Conservation (phyloP, 2,888 invertebrate genomes). For the Uropetala carovei region DNA sequence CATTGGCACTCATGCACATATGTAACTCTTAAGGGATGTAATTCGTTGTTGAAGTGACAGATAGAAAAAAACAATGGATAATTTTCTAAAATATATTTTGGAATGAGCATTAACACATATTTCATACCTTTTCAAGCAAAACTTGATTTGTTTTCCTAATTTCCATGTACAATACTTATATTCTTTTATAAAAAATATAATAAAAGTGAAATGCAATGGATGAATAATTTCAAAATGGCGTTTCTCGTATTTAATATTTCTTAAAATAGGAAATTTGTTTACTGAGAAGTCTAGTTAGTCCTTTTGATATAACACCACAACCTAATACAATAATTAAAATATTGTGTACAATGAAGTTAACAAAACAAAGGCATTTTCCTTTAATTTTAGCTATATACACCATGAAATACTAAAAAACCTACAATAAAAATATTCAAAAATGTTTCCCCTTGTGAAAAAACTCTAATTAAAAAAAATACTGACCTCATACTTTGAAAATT, state of each 20-base stretch:
- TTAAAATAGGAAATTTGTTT: not conserved
- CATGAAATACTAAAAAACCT: not conserved
- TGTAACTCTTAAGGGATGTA: not conserved
- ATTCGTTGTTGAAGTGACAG: not conserved
- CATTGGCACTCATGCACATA: too few species aligned
- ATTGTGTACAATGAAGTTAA: not conserved
- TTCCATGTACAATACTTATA: not conserved
- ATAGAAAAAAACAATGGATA: not conserved
- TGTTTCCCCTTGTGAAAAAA: not conserved
- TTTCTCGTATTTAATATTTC: not conserved
- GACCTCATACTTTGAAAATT: not conserved
- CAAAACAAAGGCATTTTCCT: not conserved
- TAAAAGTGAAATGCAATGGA: not conserved
- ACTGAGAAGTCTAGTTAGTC: not conserved
- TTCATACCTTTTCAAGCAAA: not conserved
- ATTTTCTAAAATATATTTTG: not conserved
- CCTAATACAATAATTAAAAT: not conserved
- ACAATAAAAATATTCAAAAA: not conserved
- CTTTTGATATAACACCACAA: not conserved
- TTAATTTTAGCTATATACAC: not conserved
- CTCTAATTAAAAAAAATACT: not conserved
- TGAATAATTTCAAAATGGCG: not conserved
- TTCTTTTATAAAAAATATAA: not conserved
- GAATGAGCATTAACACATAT: not conserved
- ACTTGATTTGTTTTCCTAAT: not conserved